phyloP scores from a whole-genome alignment of 1,140 invertebrate species.

The Pseudoatta argentina region DNA sequence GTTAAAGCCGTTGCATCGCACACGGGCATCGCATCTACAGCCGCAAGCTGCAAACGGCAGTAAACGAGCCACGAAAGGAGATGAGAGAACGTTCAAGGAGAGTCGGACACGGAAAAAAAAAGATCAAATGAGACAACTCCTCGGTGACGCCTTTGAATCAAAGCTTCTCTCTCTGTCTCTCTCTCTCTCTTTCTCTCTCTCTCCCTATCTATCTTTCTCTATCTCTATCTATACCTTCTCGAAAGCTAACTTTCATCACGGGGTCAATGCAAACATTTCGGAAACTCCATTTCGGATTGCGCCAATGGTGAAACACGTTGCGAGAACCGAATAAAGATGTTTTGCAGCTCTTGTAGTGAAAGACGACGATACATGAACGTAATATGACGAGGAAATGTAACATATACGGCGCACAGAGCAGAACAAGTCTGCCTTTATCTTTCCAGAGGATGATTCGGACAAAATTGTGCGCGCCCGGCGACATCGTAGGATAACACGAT shows the following conservation, averaged over 20 bases:
- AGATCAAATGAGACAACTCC: neutral
- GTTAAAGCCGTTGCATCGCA: constrained; percentile 54
- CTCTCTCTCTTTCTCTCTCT: neutral
- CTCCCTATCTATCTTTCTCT: neutral
- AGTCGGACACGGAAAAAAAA: constrained; percentile 42
- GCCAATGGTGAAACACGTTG: neutral
- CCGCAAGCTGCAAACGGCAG: constrained; percentile 35
- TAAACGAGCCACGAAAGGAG: constrained; percentile 48
- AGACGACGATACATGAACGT: neutral
- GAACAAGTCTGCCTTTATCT: neutral
- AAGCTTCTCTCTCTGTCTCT: neutral
- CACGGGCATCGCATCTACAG: constrained; percentile 10
- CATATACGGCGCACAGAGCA: no score
- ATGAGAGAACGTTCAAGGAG: constrained; percentile 6
- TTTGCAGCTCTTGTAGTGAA: constrained; percentile 34
- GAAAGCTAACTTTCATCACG: constrained; percentile 34
- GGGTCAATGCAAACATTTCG: constrained; percentile 61
- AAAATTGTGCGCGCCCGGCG: constrained; percentile 17
- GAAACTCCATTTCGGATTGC: neutral
- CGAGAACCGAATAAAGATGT: constrained; percentile 22
- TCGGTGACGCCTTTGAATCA: neutral
- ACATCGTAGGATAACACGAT: constrained; percentile 36
- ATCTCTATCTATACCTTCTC: neutral
- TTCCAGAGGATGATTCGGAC: neutral
- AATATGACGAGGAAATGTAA: neutral